A percentile compares a stretch with the other conserved stretches of the same genome.
phyloP scores from a whole-genome alignment of 2,113 vertebrate genomes.

The Pseudois nayaur region DNA sequence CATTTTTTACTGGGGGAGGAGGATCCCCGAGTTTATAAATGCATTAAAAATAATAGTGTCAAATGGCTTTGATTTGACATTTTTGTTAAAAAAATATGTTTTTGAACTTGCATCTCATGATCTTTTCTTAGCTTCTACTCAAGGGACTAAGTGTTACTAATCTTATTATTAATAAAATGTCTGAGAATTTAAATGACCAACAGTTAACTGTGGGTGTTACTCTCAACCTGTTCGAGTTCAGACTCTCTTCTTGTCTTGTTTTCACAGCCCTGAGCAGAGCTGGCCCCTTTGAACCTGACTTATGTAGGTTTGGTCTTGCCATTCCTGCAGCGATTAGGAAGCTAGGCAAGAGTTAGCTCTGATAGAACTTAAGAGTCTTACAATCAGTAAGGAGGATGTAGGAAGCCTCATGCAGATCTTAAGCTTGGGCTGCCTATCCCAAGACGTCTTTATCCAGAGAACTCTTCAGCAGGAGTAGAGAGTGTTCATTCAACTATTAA shows the following conservation, averaged over 20 bases:
- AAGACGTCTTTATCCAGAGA: neutral
- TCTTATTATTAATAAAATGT: neutral
- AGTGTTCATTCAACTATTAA: neutral
- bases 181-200: neutral
- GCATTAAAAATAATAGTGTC: neutral
- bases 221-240: neutral
- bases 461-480: neutral
- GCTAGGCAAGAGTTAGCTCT: neutral
- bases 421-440: neutral
- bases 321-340: neutral
- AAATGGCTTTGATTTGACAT: neutral
- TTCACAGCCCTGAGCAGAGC: neutral
- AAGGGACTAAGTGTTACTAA: neutral
- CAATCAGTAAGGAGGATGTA: neutral
- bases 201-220: neutral
- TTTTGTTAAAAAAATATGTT: neutral
- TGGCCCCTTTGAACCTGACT: too few species aligned
- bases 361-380: neutral
- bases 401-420: neutral
- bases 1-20: neutral
- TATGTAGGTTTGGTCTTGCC: neutral
- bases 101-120: neutral
- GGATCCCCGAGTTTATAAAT: neutral
- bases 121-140: neutral
- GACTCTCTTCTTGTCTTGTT: neutral